phyloP scores from a whole-genome alignment of 1,140 invertebrate species.

The Branchinecta lynchi region DNA sequence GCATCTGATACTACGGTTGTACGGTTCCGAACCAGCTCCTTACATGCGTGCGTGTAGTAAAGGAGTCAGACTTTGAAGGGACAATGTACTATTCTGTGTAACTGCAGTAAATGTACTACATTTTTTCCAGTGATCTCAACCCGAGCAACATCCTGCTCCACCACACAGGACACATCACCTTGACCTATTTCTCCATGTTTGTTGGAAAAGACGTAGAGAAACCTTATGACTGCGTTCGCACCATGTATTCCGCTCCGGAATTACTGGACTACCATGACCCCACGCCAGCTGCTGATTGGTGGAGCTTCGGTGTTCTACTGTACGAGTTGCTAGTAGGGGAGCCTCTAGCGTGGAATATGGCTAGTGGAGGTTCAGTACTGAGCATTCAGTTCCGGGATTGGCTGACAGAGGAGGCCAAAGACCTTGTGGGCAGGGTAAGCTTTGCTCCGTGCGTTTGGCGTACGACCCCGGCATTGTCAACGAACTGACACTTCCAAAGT shows the following conservation, averaged over 20 bases:
- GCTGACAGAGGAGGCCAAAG: slow-evolving; percentile 4
- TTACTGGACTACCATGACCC: neutral
- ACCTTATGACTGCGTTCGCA: neutral
- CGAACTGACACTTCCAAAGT: too few species aligned
- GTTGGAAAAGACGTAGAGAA: neutral
- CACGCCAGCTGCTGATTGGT: neutral
- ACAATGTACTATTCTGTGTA: too few species aligned
- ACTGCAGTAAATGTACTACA: too few species aligned
- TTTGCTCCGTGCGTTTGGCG: neutral
- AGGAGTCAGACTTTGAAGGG: too few species aligned
- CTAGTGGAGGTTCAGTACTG: neutral
- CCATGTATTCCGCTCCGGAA: neutral
- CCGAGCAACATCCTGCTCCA: neutral
- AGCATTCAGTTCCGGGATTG: neutral
- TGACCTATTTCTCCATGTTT: neutral
- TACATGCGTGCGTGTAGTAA: too few species aligned
- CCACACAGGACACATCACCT: neutral
- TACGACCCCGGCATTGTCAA: too few species aligned
- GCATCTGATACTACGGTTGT: too few species aligned
- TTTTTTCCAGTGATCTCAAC: neutral
- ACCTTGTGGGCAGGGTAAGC: neutral
- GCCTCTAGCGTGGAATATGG: neutral
- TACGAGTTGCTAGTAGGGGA: slow-evolving; percentile 1
- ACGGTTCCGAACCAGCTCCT: too few species aligned
- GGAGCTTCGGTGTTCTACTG: neutral